Evolutionary conservation across 30 jellyfish, hydroid and myxozoan species (phyloP), one percentile per base, ranked within the genome.

Genomic region (Sanderia malayensis): DNA sequence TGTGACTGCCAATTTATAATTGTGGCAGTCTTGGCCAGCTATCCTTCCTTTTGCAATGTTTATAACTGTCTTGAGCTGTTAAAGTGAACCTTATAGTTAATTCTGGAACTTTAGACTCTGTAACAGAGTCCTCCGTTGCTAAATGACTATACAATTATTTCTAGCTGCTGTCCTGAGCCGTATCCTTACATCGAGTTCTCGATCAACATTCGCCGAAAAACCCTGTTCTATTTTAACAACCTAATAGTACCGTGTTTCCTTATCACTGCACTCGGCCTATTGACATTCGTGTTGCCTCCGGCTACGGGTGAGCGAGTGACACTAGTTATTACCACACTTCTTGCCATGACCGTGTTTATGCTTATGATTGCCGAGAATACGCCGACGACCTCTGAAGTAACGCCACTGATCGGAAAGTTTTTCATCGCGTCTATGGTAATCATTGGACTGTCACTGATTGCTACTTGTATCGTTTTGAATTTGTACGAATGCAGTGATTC

Each of bases 261-360:
- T 21, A 87, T 87, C 2, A 87, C 96, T 4, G 86, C 94, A 27
- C 76, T 87, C 46, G 94, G 96, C 25, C 66, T 87, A 30, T 70
- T 87, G 60, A 87, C 96, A 33, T 87, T 87, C 63, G 94, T 87
- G 29, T 57, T 87, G 58, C 96, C 96, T 3, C 96, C 96, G 6
- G 95, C 94, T 19, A 87, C 96, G n/a, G 96, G 96, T 7, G 96
- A 87, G 67, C 70, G 96, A 17, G 92, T 87, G n/a, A 87, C 96
- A 19, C 79, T 87, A 22, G 96, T 87, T 18, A 87, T 87, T 58
- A 87, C 96, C 13, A 87, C 96, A 13, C 79, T 87, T 19, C 83
- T 87, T 4, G 96, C 96, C 2, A 80, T 87, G 96, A 87, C 96
- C 26, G 96, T 87, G 20, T 87, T 87, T 67, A 87, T 87, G 96